Evolutionary conservation across 2,888 invertebrate genomes (phyloP).

Genomic region (Eilema caniola): DNA sequence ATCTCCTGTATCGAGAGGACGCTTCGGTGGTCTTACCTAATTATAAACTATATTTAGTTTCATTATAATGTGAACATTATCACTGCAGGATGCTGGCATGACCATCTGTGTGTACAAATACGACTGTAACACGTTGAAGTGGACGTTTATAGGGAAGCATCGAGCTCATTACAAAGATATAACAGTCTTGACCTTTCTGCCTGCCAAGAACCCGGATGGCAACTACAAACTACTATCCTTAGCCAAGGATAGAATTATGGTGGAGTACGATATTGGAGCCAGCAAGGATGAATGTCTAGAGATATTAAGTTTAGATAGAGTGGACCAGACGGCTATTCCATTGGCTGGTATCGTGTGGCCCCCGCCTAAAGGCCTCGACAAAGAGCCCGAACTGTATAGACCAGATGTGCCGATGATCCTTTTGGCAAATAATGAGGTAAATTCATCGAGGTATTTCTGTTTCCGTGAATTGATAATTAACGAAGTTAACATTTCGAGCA

Average conservation of each 20-base stretch:
- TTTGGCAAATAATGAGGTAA: constrained; percentile 88
- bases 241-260: constrained; percentile 86
- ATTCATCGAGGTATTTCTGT: no score
- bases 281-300: constrained; percentile 77
- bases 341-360: constrained; percentile 78
- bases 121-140: constrained; percentile 66
- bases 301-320: constrained; percentile 81
- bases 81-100: constrained; percentile 80
- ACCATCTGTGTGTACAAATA: constrained; percentile 85
- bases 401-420: constrained; percentile 79
- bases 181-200: constrained; percentile 85
- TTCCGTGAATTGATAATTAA: no score
- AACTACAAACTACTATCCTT: constrained; percentile 86
- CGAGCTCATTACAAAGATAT: constrained; percentile 88
- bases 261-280: constrained; percentile 86
- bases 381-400: constrained; percentile 58
- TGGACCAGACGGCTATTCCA: constrained; percentile 89
- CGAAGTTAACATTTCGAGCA: no score
- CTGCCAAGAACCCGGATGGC: constrained; percentile 63
- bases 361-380: constrained; percentile 56
- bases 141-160: constrained; percentile 88
- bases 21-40: no score
- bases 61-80: not conserved
- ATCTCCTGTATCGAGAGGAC: no score
- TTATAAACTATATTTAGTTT: not conserved